These are phyloP conservation scores for Pipistrellus pygmaeus DNA, from an alignment of 2,797 vertebrate species.

Conservation along the genomic window DNA sequence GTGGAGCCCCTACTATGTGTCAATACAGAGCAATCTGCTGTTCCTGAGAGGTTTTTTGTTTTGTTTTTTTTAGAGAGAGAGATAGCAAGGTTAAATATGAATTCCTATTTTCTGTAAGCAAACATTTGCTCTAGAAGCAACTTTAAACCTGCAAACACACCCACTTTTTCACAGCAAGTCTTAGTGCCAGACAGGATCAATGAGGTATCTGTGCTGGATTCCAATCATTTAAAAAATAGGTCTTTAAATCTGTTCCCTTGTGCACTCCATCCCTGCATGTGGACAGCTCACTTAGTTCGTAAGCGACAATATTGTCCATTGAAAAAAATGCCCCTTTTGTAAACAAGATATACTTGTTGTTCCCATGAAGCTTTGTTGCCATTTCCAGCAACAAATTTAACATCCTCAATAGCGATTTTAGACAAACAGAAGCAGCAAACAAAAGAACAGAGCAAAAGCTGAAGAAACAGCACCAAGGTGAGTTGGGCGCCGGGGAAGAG, in stretches of 20 bases:
- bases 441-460: constrained; percentile 45
- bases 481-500: neutral
- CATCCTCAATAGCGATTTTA: neutral
- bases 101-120: neutral
- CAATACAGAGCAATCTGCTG: neutral
- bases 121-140: neutral
- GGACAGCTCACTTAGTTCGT: constrained; percentile 40
- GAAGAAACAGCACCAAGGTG: constrained; percentile 58
- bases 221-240: constrained; percentile 51
- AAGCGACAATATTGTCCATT: neutral
- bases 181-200: neutral
- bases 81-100: neutral
- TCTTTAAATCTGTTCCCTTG: constrained; percentile 40
- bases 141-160: constrained; percentile 55
- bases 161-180: constrained; percentile 56
- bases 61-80: neutral
- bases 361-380: constrained; percentile 51
- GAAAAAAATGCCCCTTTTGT: constrained; percentile 72
- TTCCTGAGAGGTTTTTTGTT: neutral
- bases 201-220: neutral
- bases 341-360: constrained; percentile 67
- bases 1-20: neutral
- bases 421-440: constrained; percentile 48
- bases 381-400: constrained; percentile 50
- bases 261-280: neutral